These are phyloP conservation scores for Lomographa bimaculata DNA, from an alignment of 2,888 invertebrate species.

Conservation along the genomic window DNA sequence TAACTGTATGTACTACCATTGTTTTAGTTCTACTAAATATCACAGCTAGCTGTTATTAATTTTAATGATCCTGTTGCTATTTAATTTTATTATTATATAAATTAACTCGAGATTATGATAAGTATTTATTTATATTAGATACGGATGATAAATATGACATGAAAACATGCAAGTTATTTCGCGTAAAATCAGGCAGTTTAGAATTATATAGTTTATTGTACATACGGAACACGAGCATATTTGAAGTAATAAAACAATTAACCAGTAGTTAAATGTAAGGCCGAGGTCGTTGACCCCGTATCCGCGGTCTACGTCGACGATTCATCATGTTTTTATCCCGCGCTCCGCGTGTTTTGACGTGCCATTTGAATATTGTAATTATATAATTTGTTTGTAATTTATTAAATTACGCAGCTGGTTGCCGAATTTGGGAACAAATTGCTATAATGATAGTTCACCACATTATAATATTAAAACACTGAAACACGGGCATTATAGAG, in stretches of 20 bases:
- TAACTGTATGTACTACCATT: no score
- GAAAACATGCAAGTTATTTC: slow-evolving; percentile 4
- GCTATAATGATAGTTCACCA: neutral
- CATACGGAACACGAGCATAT: slow-evolving; percentile 2
- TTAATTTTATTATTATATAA: no score
- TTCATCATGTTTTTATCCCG: slow-evolving; percentile 10
- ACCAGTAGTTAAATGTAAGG: slow-evolving; percentile 2
- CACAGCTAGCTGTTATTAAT: no score
- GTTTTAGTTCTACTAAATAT: no score
- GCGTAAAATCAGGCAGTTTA: neutral
- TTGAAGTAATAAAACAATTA: slow-evolving; percentile 21
- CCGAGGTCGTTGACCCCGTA: slow-evolving; percentile 8
- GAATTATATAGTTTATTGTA: slow-evolving; percentile 2
- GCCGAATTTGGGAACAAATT: neutral
- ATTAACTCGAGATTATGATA: no score
- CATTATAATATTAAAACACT: no score
- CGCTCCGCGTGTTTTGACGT: slow-evolving; percentile 13
- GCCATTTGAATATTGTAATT: slow-evolving; percentile 15
- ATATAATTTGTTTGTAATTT: slow-evolving; percentile 5
- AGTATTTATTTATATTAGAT: no score
- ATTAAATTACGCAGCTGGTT: slow-evolving; percentile 8
- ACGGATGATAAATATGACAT: no score
- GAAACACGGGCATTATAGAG: no score
- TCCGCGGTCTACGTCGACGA: slow-evolving; percentile 7
- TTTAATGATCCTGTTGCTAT: no score